Percentiles rank a stretch among this genome's conserved stretches.
Conservation (phyloP, 2,888 invertebrate genomes). For the Quadriops clusia region DNA sequence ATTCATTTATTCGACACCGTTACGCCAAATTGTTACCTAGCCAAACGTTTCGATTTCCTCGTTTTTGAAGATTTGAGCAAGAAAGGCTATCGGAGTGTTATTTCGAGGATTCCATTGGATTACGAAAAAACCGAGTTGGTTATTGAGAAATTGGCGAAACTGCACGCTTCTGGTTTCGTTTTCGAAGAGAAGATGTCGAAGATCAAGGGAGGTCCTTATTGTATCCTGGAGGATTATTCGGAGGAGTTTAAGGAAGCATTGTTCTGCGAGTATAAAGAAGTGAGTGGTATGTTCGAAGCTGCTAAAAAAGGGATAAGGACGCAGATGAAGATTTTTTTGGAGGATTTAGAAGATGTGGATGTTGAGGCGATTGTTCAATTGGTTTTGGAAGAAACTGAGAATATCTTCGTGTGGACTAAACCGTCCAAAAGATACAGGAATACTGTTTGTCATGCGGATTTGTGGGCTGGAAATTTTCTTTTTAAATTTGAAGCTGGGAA, state of each 20-base stretch:
- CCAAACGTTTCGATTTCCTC: conserved; percentile 23
- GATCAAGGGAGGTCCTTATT: conserved; percentile 9
- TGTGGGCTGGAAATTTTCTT: conserved; percentile 39
- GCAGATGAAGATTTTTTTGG: too few relatives aligned
- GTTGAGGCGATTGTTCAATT: too few relatives aligned
- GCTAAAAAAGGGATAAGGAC: conserved; percentile 7
- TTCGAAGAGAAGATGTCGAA: conserved; percentile 25
- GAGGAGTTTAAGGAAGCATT: conserved; percentile 21
- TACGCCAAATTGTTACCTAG: conserved; percentile 30
- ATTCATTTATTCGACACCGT: conserved; percentile 21
- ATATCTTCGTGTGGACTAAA: too few relatives aligned
- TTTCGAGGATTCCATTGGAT: conserved; percentile 15
- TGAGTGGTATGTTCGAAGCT: conserved; percentile 3
- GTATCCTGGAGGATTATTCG: conserved; percentile 14
- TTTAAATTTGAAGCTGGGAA: conserved; percentile 24
- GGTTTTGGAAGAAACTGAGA: background rate
- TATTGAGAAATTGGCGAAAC: conserved; percentile 20
- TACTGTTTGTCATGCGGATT: conserved; percentile 36
- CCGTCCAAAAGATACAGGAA: conserved; percentile 33
- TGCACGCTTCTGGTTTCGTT: conserved; percentile 28
- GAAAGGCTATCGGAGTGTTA: conserved; percentile 22
- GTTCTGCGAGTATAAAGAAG: conserved; percentile 8
- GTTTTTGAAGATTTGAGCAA: conserved; percentile 32
- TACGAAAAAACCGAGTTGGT: conserved; percentile 19
- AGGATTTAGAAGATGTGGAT: too few relatives aligned